A percentile compares a stretch with the other conserved stretches of the same genome.
Conservation (phyloP, 2,113 vertebrate genomes). For the Dicaeum eximium region DNA sequence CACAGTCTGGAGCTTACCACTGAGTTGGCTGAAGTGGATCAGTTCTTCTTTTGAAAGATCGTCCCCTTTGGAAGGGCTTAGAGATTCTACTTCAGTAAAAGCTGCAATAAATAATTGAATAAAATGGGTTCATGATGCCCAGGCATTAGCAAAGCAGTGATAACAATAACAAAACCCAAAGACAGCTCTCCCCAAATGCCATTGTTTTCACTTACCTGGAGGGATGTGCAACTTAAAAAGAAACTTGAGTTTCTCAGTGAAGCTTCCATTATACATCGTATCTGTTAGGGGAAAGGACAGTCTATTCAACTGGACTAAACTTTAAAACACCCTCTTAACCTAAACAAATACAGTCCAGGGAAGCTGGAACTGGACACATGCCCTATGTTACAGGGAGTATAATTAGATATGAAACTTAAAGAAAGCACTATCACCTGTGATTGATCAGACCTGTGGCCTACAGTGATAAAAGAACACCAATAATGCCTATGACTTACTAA, state of each 20-base stretch:
- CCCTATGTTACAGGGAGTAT: background rate
- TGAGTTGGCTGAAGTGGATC: slow-evolving; percentile 83
- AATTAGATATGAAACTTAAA: background rate
- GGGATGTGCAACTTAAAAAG: slow-evolving; percentile 96
- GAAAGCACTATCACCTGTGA: background rate
- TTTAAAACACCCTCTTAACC: background rate
- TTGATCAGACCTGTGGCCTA: background rate
- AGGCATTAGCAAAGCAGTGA: background rate
- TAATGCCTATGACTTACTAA: background rate
- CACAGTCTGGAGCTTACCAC: slow-evolving; percentile 75
- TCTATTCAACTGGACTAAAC: background rate
- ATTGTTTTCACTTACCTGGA: slow-evolving; percentile 78
- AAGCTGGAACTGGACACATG: background rate
- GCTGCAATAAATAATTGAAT: slow-evolving; percentile 68
- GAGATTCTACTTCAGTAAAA: slow-evolving; percentile 82
- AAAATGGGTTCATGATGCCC: background rate
- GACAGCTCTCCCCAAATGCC: background rate
- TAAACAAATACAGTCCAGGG: background rate
- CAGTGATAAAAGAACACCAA: background rate
- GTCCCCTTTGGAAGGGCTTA: slow-evolving; percentile 81
- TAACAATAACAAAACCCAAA: background rate
- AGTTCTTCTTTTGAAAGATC: slow-evolving; percentile 85
- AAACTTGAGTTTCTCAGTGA: slow-evolving; percentile 94
- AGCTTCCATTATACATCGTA: slow-evolving; percentile 86
- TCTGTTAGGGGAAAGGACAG: slow-evolving; percentile 73